Conservation (phyloP, 2,888 invertebrate species). For the Eremobia ochroleuca region DNA sequence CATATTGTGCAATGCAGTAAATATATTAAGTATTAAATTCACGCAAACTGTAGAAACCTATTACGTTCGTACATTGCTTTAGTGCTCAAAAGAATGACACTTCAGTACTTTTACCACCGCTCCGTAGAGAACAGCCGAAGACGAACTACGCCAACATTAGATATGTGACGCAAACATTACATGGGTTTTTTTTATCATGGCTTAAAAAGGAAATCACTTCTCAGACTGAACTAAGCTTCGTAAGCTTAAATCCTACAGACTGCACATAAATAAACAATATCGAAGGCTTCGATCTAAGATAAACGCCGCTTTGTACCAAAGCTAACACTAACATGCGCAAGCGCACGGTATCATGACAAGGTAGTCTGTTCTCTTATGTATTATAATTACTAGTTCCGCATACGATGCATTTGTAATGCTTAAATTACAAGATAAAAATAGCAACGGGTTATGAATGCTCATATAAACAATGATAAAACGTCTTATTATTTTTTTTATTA, state of each 20-base stretch:
- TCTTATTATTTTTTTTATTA: constrained; percentile 39
- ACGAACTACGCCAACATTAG: neutral
- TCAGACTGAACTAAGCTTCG: neutral
- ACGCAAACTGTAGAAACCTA: neutral
- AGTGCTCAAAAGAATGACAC: neutral
- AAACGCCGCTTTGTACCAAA: constrained; percentile 23
- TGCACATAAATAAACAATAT: constrained; percentile 32
- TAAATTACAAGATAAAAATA: constrained; percentile 45
- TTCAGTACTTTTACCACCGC: neutral
- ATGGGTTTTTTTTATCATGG: neutral
- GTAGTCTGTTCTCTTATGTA: constrained; percentile 33
- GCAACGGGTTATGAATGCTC: constrained; percentile 37
- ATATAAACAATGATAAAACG: constrained; percentile 36
- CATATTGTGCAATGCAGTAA: neutral
- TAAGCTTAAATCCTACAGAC: neutral
- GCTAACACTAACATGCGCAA: constrained; percentile 20
- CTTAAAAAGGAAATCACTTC: neutral
- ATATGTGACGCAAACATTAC: neutral
- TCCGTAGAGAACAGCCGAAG: too few relatives aligned
- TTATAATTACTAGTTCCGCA: constrained; percentile 45
- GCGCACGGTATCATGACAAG: constrained; percentile 33
- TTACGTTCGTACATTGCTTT: too few relatives aligned
- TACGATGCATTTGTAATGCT: constrained; percentile 30
- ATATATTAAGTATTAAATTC: neutral
- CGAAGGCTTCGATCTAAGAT: constrained; percentile 41